These are phyloP conservation scores for Trissolcus basalis DNA, from an alignment of 1,140 invertebrate genomes.

Conservation along the genomic window DNA sequence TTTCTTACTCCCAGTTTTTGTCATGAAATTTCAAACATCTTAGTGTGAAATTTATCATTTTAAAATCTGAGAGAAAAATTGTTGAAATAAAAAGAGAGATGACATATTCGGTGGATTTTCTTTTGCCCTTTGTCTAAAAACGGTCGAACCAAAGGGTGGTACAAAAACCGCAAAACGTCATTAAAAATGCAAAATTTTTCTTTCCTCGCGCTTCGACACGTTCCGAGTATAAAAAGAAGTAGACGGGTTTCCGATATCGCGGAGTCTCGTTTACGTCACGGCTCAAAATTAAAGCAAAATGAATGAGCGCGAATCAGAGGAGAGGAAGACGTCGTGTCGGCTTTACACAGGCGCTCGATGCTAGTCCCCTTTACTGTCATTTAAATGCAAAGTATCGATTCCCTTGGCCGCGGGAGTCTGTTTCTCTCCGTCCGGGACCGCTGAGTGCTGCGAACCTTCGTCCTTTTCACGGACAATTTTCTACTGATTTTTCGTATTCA, in stretches of 20 bases:
- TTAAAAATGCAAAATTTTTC: conserved; percentile 21
- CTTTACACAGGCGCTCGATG: conserved; percentile 34
- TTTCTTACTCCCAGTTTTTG: no score
- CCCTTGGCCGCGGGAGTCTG: conserved; percentile 35
- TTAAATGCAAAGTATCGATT: conserved; percentile 68
- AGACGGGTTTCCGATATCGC: conserved; percentile 27
- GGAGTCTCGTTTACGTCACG: conserved; percentile 25
- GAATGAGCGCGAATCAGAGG: conserved; percentile 27
- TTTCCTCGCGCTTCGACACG: conserved; percentile 16
- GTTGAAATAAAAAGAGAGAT: no score
- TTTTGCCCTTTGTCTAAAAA: no score
- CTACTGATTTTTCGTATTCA: neutral
- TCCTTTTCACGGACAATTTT: conserved; percentile 1
- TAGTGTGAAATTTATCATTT: no score
- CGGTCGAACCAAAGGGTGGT: no score
- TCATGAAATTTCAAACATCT: no score
- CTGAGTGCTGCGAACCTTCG: conserved; percentile 34
- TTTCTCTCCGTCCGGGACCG: conserved; percentile 46
- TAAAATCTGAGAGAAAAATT: no score
- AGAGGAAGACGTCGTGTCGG: conserved; percentile 32
- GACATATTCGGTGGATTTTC: no score
- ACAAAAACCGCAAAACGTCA: conserved; percentile 15
- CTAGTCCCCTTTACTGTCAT: conserved; percentile 56
- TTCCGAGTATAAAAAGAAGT: conserved; percentile 1
- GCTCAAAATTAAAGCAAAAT: conserved; percentile 40